A percentile compares a stretch with the other conserved stretches of the same genome.
Conservation (phyloP, 2,797 vertebrate species). For the Lepus oiostolus region DNA sequence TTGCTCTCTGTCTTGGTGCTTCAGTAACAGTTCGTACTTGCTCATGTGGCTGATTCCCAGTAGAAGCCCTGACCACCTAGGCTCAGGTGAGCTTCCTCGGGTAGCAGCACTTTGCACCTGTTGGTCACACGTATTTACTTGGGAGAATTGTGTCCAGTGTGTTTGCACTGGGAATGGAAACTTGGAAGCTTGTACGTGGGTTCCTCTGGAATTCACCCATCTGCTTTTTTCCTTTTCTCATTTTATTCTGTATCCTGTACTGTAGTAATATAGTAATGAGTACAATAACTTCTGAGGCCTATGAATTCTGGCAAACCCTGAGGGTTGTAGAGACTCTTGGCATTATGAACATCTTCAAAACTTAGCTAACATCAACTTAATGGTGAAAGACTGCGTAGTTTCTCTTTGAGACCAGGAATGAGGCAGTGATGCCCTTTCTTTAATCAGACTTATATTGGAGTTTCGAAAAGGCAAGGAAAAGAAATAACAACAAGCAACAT, state of each 20-base stretch:
- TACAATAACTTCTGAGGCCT: conserved; percentile 45
- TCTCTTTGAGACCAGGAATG: neutral
- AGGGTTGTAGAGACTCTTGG: neutral
- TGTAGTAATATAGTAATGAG: conserved; percentile 54
- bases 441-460: neutral
- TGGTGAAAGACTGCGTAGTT: conserved; percentile 17
- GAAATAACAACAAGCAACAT: neutral
- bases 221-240: neutral
- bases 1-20: neutral
- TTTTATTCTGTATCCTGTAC: conserved; percentile 44
- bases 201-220: neutral
- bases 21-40: neutral
- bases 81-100: neutral
- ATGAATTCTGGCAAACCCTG: neutral
- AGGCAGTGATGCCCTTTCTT: neutral
- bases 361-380: neutral
- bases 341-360: neutral
- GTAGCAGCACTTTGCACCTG: neutral
- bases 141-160: neutral
- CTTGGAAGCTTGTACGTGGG: neutral
- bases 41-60: neutral
- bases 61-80: neutral
- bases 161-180: neutral
- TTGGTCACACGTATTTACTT: neutral
- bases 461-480: conserved; percentile 22